Percentiles rank a stretch among this genome's conserved stretches.
Evolutionary conservation across 1,140 invertebrate genomes (phyloP).

Genomic region (Hermatobates lingyangjiaoensis): DNA sequence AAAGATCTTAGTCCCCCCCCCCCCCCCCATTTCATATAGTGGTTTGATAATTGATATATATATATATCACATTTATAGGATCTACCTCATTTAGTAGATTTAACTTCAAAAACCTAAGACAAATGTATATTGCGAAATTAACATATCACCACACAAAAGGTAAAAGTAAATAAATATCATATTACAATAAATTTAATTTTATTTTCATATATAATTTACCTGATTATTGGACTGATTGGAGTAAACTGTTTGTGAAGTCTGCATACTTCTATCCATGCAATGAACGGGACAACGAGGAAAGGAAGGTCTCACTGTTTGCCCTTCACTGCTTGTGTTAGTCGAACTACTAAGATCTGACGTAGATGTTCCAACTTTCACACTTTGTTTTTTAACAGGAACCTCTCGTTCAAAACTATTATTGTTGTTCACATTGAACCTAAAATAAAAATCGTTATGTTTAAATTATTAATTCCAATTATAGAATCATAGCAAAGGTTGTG

Average conservation of each 20-base stretch:
- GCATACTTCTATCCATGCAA: constrained; percentile 49
- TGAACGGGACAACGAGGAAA: constrained; percentile 26
- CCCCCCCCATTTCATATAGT: too few relatives aligned
- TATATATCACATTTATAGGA: too few relatives aligned
- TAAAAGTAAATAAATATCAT: too few relatives aligned
- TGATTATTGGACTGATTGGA: too few relatives aligned
- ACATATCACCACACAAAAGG: too few relatives aligned
- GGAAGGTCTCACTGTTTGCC: neutral
- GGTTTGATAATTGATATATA: too few relatives aligned
- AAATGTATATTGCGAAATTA: too few relatives aligned
- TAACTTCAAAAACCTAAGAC: too few relatives aligned
- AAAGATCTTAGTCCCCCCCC: too few relatives aligned
- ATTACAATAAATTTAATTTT: constrained; percentile 1
- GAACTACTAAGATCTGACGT: constrained; percentile 4
- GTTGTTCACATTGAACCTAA: constrained; percentile 29
- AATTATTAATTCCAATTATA: too few relatives aligned
- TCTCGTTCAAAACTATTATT: constrained; percentile 23
- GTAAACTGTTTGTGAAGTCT: constrained; percentile 45
- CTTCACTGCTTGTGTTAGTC: constrained; percentile 5
- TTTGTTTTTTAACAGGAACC: constrained; percentile 2
- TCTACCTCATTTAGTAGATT: too few relatives aligned
- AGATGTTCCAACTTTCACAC: constrained; percentile 9
- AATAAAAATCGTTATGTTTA: constrained; percentile 4
- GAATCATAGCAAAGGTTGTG: too few relatives aligned
- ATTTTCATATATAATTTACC: constrained; percentile 3